A percentile compares a stretch with the other conserved stretches of the same genome.
Conservation (phyloP, 2,888 invertebrate genomes). For the Acronicta aceris region DNA sequence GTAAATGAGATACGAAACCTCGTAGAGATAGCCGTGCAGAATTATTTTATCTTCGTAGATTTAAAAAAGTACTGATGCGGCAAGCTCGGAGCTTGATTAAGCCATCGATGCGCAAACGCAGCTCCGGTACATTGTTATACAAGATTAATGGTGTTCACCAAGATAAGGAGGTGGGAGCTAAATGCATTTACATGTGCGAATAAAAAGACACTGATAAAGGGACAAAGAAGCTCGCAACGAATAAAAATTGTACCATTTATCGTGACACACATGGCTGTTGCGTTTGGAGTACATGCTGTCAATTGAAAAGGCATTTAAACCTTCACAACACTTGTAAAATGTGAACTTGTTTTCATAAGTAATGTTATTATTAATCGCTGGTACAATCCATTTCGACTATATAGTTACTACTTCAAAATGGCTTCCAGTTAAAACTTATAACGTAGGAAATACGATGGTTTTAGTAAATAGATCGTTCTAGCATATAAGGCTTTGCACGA, state of each 20-base stretch:
- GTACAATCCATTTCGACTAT: neutral
- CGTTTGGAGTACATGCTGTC: constrained; percentile 18
- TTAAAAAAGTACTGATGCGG: constrained; percentile 73
- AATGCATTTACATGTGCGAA: constrained; percentile 89
- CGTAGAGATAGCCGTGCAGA: constrained; percentile 54
- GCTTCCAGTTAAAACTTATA: constrained; percentile 1
- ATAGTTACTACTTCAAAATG: neutral
- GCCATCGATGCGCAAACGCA: constrained; percentile 79
- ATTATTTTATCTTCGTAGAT: constrained; percentile 66
- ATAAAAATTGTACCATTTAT: constrained; percentile 73
- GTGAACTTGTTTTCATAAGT: no score
- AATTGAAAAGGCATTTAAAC: neutral
- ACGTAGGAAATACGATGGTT: constrained; percentile 13
- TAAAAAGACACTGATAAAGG: constrained; percentile 84
- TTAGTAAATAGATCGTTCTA: constrained; percentile 16
- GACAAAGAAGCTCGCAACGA: constrained; percentile 81
- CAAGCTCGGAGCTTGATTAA: constrained; percentile 78
- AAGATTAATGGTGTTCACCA: constrained; percentile 86
- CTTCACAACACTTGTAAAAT: neutral
- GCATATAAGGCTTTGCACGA: constrained; percentile 37
- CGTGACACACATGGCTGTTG: constrained; percentile 56
- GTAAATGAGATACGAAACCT: constrained; percentile 39
- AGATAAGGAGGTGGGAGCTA: constrained; percentile 87
- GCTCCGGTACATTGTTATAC: constrained; percentile 85
- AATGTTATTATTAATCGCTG: neutral